A percentile compares a stretch with the other conserved stretches of the same genome.
These are phyloP conservation scores for Numenius phaeopus DNA, from an alignment of 2,797 vertebrate genomes.

Conservation along the genomic window DNA sequence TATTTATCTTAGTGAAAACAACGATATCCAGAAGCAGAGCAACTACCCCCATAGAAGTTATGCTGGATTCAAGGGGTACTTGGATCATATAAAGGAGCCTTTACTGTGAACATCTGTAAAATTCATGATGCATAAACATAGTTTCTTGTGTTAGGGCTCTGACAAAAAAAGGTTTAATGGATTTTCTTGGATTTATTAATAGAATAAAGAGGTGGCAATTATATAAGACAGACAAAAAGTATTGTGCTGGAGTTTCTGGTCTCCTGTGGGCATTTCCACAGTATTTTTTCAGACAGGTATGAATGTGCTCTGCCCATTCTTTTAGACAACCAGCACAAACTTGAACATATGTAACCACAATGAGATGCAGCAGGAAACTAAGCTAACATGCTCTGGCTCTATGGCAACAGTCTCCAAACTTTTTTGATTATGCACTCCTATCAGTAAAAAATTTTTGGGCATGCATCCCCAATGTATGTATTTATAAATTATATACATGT, in stretches of 20 bases:
- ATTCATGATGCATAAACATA: background rate
- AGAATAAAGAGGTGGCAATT: background rate
- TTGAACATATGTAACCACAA: background rate
- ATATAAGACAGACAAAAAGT: background rate
- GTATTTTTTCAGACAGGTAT: background rate
- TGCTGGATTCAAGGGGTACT: background rate
- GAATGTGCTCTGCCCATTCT: background rate
- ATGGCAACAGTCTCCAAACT: background rate
- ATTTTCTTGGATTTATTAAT: background rate
- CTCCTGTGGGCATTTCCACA: background rate
- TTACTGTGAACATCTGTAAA: background rate
- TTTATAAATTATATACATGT: background rate
- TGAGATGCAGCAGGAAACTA: background rate
- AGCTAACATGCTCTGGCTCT: background rate
- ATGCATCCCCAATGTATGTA: too few species aligned
- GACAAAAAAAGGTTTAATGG: background rate
- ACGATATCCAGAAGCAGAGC: background rate
- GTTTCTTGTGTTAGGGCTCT: background rate
- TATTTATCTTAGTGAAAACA: background rate
- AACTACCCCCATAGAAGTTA: background rate
- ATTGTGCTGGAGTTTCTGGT: background rate
- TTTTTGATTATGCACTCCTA: background rate
- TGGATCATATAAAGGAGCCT: background rate
- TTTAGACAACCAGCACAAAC: background rate
- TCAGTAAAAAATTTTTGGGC: background rate